These are phyloP conservation scores for Oplegnathus fasciatus DNA, from an alignment of 2,113 vertebrate genomes.

Conservation along the genomic window DNA sequence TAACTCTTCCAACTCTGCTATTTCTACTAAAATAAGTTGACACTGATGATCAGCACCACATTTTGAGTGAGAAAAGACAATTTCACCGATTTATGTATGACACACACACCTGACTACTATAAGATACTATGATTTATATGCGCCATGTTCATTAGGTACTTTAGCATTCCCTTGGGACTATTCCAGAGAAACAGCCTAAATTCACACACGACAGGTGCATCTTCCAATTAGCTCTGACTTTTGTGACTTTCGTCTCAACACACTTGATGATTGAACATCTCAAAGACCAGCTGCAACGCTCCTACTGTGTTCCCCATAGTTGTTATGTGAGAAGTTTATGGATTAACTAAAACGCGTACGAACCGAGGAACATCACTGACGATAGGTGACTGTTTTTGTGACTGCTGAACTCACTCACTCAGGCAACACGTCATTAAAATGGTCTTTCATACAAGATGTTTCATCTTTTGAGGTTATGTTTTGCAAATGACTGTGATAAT, in stretches of 20 bases:
- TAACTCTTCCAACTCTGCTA: background rate
- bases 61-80: constrained; percentile 18
- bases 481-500: constrained; percentile 33
- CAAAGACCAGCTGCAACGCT: constrained; percentile 36
- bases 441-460: constrained; percentile 8
- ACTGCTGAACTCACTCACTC: constrained; percentile 11
- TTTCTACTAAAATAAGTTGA: background rate
- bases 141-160: constrained; percentile 37
- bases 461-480: constrained; percentile 20
- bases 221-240: constrained; percentile 57
- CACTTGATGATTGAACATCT: constrained; percentile 46
- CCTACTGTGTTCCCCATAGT: background rate
- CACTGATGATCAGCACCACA: background rate
- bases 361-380: constrained; percentile 3
- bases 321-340: constrained; percentile 31
- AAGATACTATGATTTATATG: constrained; percentile 46
- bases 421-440: constrained; percentile 31
- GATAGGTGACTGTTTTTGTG: constrained; percentile 21
- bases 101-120: constrained; percentile 32
- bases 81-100: background rate
- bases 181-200: constrained; percentile 14
- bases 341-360: constrained; percentile 31
- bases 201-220: constrained; percentile 15
- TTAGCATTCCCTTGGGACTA: constrained; percentile 30
- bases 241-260: constrained; percentile 37